Conservation (phyloP, 1,140 invertebrate genomes). For the Battus philenor region DNA sequence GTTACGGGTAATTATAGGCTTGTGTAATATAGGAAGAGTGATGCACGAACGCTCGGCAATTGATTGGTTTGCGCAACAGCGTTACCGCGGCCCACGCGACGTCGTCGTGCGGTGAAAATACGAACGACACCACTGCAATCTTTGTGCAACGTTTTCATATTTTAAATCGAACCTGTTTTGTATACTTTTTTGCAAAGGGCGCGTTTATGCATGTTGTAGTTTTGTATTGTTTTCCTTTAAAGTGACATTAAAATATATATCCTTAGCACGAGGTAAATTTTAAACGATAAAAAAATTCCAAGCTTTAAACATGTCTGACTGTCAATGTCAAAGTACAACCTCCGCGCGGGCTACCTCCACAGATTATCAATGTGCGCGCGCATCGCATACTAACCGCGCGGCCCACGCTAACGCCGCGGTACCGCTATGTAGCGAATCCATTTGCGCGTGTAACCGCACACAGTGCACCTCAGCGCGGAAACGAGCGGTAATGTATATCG, state of each 20-base stretch:
- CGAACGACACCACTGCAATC: too few species aligned
- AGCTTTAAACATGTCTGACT: conserved; percentile 13
- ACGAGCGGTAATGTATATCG: conserved; percentile 17
- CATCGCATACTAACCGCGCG: conserved; percentile 20
- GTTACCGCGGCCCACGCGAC: conserved; percentile 4
- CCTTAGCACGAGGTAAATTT: too few species aligned
- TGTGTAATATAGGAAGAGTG: conserved; percentile 1
- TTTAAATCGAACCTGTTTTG: too few species aligned
- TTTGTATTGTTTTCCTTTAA: too few species aligned
- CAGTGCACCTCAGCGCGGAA: background rate
- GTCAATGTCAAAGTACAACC: conserved; percentile 26
- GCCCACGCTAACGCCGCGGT: conserved; percentile 1
- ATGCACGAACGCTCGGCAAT: conserved; percentile 1
- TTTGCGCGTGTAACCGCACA: background rate
- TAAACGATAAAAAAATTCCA: conserved; percentile 8
- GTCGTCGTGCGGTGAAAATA: background rate
- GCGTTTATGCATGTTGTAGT: too few species aligned
- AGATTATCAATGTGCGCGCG: conserved; percentile 18
- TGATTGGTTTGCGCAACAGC: conserved; percentile 1
- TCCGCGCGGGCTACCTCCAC: conserved; percentile 4
- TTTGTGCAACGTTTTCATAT: too few species aligned
- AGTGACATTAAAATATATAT: too few species aligned
- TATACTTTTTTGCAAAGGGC: too few species aligned
- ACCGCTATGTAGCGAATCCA: conserved; percentile 8
- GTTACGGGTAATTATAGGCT: background rate